These are phyloP conservation scores for Phortica okadai DNA, from an alignment of 2,888 invertebrate genomes.

Conservation along the genomic window DNA sequence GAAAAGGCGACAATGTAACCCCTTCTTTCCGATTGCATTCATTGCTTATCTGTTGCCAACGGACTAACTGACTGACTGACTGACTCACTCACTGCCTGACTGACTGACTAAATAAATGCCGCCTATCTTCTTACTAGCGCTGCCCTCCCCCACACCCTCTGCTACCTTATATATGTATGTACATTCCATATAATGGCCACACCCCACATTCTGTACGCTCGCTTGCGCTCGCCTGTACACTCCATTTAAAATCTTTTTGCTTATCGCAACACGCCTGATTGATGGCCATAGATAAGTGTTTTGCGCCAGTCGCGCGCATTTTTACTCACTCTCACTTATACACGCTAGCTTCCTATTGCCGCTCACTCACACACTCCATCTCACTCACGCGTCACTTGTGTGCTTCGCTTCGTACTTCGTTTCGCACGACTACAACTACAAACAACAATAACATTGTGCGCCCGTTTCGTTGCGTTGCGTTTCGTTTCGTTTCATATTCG, in stretches of 20 bases:
- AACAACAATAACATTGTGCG: background rate
- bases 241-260: constrained; percentile 76
- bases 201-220: constrained; percentile 14
- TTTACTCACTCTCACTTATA: constrained; percentile 21
- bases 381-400: constrained; percentile 9
- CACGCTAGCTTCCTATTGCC: constrained; percentile 19
- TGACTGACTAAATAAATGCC: background rate
- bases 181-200: background rate
- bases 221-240: constrained; percentile 52
- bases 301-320: constrained; percentile 59
- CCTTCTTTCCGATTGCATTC: constrained; percentile 28
- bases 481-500: constrained; percentile 25
- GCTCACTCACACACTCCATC: constrained; percentile 28
- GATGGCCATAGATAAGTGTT: constrained; percentile 76
- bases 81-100: background rate
- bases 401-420: background rate
- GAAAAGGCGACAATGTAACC: constrained; percentile 3
- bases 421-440: background rate
- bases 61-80: constrained; percentile 39
- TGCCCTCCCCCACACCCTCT: background rate
- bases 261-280: constrained; percentile 77
- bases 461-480: background rate
- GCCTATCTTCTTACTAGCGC: background rate
- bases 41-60: constrained; percentile 56
- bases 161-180: background rate